A percentile compares a stretch with the other conserved stretches of the same genome.
Evolutionary conservation across 1,140 invertebrate genomes (phyloP).

Genomic region (Papilio xuthus): DNA sequence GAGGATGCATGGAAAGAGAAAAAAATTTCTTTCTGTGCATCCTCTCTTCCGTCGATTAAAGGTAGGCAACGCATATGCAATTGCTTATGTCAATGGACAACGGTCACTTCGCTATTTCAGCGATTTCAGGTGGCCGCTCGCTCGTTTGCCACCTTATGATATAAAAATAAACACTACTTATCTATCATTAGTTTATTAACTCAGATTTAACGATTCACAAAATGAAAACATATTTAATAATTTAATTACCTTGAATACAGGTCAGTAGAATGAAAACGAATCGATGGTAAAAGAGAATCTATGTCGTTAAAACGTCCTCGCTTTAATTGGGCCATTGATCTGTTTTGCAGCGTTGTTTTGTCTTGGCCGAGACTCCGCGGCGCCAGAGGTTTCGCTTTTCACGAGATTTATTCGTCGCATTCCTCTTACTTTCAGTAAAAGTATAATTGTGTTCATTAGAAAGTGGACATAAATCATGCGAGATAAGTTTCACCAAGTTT

Average conservation of each 20-base stretch:
- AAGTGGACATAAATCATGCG: constrained; percentile 30
- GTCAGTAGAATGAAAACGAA: constrained; percentile 14
- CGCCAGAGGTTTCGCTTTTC: constrained; percentile 31
- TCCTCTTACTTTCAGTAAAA: constrained; percentile 27
- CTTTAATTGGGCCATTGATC: constrained; percentile 35
- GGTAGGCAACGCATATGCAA: too few relatives aligned
- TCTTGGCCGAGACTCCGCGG: constrained; percentile 23
- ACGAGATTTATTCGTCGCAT: constrained; percentile 22
- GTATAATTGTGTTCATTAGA: constrained; percentile 32
- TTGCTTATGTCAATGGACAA: too few relatives aligned
- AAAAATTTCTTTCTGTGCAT: too few relatives aligned
- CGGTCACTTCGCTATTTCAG: too few relatives aligned
- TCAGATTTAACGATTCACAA: not conserved
- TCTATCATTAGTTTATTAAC: not conserved
- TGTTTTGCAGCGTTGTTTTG: constrained; percentile 26
- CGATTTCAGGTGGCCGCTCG: too few relatives aligned
- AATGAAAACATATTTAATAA: not conserved
- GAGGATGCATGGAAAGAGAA: too few relatives aligned
- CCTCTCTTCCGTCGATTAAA: too few relatives aligned
- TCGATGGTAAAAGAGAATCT: not conserved
- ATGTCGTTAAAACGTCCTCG: constrained; percentile 25
- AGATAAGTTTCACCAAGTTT: constrained; percentile 27
- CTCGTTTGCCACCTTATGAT: too few relatives aligned
- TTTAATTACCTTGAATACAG: not conserved
- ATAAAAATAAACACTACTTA: too few relatives aligned